Base-by-base conservation (phyloP, 2,113 vertebrate genomes). In the Trinectes maculatus region DNA sequence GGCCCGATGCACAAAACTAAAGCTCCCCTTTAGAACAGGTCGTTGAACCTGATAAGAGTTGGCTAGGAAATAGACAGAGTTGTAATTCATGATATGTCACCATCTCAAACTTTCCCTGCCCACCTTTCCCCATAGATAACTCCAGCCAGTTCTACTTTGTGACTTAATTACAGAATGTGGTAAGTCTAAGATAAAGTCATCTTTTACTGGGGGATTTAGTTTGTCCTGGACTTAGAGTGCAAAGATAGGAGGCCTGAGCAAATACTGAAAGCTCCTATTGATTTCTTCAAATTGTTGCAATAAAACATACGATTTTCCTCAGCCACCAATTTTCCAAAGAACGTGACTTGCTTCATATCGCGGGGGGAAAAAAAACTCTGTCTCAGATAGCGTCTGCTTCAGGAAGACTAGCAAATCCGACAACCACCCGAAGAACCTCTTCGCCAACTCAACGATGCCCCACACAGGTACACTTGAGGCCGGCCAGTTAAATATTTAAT, bases 31-130 rank as follows among this genome's bases (percentile, higher is more conserved):
- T 85, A 85, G 81, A 89, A 80, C 82, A 82, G 71, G 73, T 86
- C 84, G 68, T 74, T 80, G 73, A 89, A 88, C 82, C 46, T 19
- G 75, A 88, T 82, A 88, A 82, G 85, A 75, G 51, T 29, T 74
- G 82, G 83, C 74, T 63, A 71, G 71, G 65, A 89, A 80, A 83
- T 70, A 81, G 71, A 82, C 71, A 57, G 53, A 74, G 66, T 69
- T 80, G 70, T 87, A 87, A 90, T 89, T 91, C 79, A 87, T 82
- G 74, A 83, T 83, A 77, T 85, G 80, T 88, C 81, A 80, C 59
- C 21, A 53, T 74, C 67, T 75, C 44, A 79, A 84, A 83, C 61
- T 85, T 86, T 81, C 63, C 64, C 70, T 68, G 69, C 60, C 78
- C 75, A 82, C 76, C 69, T 83, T 78, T 73, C 74, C 69, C 58